Percentiles rank a stretch among this genome's conserved stretches.
Conservation (phyloP, 2,888 invertebrate species). For the Patella pellucida region DNA sequence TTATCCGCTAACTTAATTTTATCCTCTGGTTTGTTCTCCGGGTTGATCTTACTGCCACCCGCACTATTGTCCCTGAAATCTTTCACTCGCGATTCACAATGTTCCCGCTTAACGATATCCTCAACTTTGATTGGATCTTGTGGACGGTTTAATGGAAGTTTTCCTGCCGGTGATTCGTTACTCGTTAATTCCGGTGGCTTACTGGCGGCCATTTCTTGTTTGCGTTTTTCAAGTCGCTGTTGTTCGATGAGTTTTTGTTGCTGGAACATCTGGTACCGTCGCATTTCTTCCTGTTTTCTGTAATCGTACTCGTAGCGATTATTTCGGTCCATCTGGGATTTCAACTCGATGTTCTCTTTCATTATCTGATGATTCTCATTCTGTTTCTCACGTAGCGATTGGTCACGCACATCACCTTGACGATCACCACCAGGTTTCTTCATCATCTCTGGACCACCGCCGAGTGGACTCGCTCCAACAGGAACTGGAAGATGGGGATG, state of each 20-base stretch:
- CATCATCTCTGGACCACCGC: slow-evolving; percentile 31
- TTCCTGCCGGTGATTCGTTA: slow-evolving; percentile 12
- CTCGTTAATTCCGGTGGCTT: slow-evolving; percentile 37
- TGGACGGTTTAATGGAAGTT: neutral
- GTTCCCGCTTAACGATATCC: neutral
- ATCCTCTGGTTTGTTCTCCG: neutral
- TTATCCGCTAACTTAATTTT: slow-evolving; percentile 12
- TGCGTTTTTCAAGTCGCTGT: slow-evolving; percentile 37
- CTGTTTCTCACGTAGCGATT: slow-evolving; percentile 64
- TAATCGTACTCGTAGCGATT: slow-evolving; percentile 36
- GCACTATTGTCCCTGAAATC: neutral
- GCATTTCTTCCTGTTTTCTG: slow-evolving; percentile 61
- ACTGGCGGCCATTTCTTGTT: slow-evolving; percentile 58
- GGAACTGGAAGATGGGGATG: slow-evolving; percentile 10
- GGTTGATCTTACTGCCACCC: slow-evolving; percentile 11
- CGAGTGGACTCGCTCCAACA: slow-evolving; percentile 25
- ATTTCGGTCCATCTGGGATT: slow-evolving; percentile 67
- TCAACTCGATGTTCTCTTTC: slow-evolving; percentile 70
- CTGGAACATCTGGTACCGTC: slow-evolving; percentile 72
- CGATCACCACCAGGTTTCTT: slow-evolving; percentile 29
- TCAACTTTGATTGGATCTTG: neutral
- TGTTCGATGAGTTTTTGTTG: slow-evolving; percentile 75
- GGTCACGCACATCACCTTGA: slow-evolving; percentile 43
- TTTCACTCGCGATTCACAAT: slow-evolving; percentile 19
- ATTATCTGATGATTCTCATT: slow-evolving; percentile 70